phyloP scores from a whole-genome alignment of 2,113 vertebrate species.

The Solea solea region DNA sequence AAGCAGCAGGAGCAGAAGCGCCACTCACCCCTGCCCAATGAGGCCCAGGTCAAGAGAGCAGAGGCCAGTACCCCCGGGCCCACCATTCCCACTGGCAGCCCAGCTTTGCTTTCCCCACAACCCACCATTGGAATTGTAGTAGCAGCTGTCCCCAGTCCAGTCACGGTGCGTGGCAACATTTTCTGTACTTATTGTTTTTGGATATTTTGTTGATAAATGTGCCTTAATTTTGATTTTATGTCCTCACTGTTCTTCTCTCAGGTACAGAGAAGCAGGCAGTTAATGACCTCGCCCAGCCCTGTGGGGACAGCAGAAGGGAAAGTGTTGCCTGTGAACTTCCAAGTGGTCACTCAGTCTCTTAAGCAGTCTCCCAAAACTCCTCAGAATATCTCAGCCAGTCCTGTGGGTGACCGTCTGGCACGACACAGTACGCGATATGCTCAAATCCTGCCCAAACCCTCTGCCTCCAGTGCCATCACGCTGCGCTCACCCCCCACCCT shows the following conservation, averaged over 20 bases:
- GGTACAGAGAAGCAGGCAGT: slow-evolving; percentile 93
- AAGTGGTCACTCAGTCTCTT: slow-evolving; percentile 94
- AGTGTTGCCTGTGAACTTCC: slow-evolving; percentile 95
- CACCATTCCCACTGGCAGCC: slow-evolving; percentile 90
- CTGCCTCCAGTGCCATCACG: slow-evolving; percentile 91
- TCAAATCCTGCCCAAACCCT: slow-evolving; percentile 97
- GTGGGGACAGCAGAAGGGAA: slow-evolving; percentile 91
- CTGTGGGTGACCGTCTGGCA: slow-evolving; percentile 93
- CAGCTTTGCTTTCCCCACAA: slow-evolving; percentile 95
- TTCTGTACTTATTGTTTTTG: neutral
- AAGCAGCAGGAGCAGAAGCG: slow-evolving; percentile 99
- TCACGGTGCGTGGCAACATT: slow-evolving; percentile 84
- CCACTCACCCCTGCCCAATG: slow-evolving; percentile 92
- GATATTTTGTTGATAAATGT: neutral
- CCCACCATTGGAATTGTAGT: slow-evolving; percentile 97
- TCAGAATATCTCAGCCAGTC: slow-evolving; percentile 93
- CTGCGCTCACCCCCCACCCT: slow-evolving; percentile 95
- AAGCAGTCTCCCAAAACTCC: slow-evolving; percentile 96
- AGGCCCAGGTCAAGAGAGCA: slow-evolving; percentile 86
- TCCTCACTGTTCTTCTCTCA: slow-evolving; percentile 79
- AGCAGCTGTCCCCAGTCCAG: slow-evolving; percentile 95
- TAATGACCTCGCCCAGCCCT: slow-evolving; percentile 96
- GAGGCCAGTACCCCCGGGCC: slow-evolving; percentile 85
- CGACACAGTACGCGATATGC: slow-evolving; percentile 89
- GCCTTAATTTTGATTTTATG: slow-evolving; percentile 73